Percentiles rank a stretch among this genome's conserved stretches.
These are phyloP conservation scores for Megalopta genalis DNA, from an alignment of 1,140 invertebrate species.

Conservation along the genomic window DNA sequence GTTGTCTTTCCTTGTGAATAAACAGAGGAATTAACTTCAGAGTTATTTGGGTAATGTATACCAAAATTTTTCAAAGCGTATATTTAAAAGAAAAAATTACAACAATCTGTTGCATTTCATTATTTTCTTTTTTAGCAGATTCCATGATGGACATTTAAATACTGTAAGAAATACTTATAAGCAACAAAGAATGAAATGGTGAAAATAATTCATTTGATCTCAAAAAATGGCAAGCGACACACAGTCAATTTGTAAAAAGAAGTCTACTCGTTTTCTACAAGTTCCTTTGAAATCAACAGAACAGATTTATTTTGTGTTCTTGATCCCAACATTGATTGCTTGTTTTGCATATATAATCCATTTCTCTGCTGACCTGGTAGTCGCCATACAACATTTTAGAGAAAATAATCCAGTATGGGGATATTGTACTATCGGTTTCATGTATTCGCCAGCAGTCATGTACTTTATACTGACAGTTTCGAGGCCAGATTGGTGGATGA, in stretches of 20 bases:
- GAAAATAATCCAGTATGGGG: constrained; percentile 79
- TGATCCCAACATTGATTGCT: constrained; percentile 76
- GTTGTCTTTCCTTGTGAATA: neutral
- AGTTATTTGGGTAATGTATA: constrained; percentile 21
- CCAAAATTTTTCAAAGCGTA: neutral
- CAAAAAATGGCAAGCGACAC: constrained; percentile 43
- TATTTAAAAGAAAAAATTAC: neutral
- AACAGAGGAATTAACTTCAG: constrained; percentile 6
- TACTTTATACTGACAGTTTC: constrained; percentile 82
- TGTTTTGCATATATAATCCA: constrained; percentile 78
- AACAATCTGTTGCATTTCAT: neutral
- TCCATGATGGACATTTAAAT: neutral
- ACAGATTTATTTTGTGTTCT: constrained; percentile 78
- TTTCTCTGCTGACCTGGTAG: constrained; percentile 78
- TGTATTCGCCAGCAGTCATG: constrained; percentile 80
- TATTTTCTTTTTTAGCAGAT: constrained; percentile 14
- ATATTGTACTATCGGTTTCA: constrained; percentile 78
- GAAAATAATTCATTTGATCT: neutral
- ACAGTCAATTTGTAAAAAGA: constrained; percentile 62
- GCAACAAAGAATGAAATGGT: constrained; percentile 14
- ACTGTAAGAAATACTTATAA: neutral
- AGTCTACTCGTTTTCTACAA: constrained; percentile 65
- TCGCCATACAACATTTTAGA: constrained; percentile 78
- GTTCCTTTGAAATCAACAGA: constrained; percentile 79
- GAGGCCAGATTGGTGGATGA: constrained; percentile 81